Evolutionary conservation across 2,888 invertebrate genomes (phyloP).

Genomic region (Cheiracanthium punctorium): DNA sequence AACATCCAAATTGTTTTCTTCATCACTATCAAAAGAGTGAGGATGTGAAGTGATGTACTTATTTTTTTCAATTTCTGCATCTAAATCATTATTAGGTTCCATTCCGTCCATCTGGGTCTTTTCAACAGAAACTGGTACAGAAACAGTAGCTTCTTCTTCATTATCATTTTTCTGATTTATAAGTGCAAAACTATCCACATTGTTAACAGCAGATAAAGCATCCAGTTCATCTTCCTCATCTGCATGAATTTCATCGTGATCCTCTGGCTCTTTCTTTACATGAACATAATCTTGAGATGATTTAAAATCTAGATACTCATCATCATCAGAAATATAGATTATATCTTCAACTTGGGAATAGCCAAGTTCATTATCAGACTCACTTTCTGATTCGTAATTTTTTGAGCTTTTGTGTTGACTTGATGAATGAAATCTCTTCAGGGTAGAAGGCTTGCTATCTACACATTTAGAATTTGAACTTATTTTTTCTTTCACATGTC

Average conservation of each 20-base stretch:
- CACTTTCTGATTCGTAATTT: not conserved
- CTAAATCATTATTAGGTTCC: not conserved
- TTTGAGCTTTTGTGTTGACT: too few relatives aligned
- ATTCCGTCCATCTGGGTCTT: too few relatives aligned
- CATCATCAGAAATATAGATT: conserved; percentile 56
- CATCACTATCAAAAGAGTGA: not conserved
- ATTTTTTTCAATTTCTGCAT: not conserved
- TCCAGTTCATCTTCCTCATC: not conserved
- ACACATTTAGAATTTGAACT: too few relatives aligned
- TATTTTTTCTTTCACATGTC: too few relatives aligned
- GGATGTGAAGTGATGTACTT: too few relatives aligned
- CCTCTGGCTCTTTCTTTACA: conserved; percentile 10
- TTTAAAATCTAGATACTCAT: conserved; percentile 24
- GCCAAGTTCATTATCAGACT: conserved; percentile 9
- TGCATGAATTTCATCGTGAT: conserved; percentile 22
- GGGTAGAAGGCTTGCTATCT: too few relatives aligned
- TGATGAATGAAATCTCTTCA: too few relatives aligned
- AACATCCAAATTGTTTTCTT: not conserved
- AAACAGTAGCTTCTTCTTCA: not conserved
- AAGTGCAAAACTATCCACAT: not conserved
- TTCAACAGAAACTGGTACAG: conserved; percentile 1
- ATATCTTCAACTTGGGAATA: conserved; percentile 58
- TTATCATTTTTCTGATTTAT: not conserved
- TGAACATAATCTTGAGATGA: conserved; percentile 8
- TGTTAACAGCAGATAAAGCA: not conserved